Percentiles rank a stretch among this genome's conserved stretches.
Conservation (phyloP, 2,888 invertebrate genomes). For the Campaea margaritaria region DNA sequence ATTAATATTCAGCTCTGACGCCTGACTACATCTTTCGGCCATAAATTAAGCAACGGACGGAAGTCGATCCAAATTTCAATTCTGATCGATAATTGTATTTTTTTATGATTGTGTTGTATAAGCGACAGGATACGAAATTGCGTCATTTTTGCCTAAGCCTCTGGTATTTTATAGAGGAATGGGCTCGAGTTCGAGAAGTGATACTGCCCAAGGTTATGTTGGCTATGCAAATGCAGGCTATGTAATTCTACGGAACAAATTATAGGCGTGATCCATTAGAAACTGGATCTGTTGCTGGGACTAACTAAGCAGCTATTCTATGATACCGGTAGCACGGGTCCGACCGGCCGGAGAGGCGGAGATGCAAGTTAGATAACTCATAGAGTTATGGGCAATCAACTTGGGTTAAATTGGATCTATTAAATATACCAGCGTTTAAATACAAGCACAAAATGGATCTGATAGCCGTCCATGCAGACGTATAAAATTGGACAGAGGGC, state of each 20-base stretch:
- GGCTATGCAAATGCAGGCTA: conserved; percentile 53
- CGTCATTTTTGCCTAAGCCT: conserved; percentile 45
- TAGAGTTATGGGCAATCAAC: conserved; percentile 31
- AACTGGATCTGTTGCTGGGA: conserved; percentile 38
- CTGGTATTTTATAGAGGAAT: conserved; percentile 43
- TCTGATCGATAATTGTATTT: conserved; percentile 41
- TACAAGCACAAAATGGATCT: conserved; percentile 33
- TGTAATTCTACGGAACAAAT: conserved; percentile 49
- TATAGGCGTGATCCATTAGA: conserved; percentile 51
- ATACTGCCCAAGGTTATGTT: conserved; percentile 54
- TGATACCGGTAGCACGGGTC: conserved; percentile 49
- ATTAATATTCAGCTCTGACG: conserved; percentile 53
- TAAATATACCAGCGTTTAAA: conserved; percentile 35
- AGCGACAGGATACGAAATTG: conserved; percentile 46
- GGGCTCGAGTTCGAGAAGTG: conserved; percentile 32
- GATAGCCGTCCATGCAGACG: conserved; percentile 38
- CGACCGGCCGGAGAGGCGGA: conserved; percentile 44
- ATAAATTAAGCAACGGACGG: conserved; percentile 54
- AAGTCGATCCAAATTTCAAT: conserved; percentile 47
- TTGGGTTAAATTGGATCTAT: conserved; percentile 44
- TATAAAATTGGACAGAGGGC: conserved; percentile 34
- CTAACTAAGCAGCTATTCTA: conserved; percentile 13
- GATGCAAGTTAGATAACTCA: conserved; percentile 51
- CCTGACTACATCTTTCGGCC: conserved; percentile 33
- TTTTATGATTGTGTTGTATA: conserved; percentile 27